Evolutionary conservation across 2,113 vertebrate species (phyloP).

Genomic region (Gasterosteus nipponicus): DNA sequence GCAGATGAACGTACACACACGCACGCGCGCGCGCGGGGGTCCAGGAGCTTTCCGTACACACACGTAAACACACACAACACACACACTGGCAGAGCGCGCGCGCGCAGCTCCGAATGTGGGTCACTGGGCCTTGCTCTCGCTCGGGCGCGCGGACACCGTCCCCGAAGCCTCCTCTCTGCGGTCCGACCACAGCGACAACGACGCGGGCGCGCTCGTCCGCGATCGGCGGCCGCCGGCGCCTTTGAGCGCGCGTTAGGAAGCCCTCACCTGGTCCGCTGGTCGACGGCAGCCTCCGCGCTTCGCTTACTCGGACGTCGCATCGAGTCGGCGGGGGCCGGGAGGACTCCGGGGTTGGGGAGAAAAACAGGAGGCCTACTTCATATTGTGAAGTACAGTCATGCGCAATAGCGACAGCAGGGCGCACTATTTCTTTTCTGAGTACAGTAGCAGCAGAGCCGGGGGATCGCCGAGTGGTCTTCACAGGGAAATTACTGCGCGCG

Average conservation of each 20-base stretch:
- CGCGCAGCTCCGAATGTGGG: conserved; percentile 79
- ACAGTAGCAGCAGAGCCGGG: conserved; percentile 57
- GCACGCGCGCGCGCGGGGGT: background rate
- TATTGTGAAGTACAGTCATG: conserved; percentile 77
- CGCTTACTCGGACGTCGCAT: conserved; percentile 70
- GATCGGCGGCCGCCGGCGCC: background rate
- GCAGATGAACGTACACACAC: conserved; percentile 66
- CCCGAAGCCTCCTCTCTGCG: conserved; percentile 70
- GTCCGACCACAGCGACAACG: conserved; percentile 42
- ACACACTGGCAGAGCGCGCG: conserved; percentile 20
- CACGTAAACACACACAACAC: conserved; percentile 52
- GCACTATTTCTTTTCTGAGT: conserved; percentile 76
- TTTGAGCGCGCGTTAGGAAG: conserved; percentile 1
- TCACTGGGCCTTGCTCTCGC: conserved; percentile 81
- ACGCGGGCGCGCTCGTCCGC: background rate
- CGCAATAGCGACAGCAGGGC: conserved; percentile 75
- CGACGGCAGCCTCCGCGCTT: conserved; percentile 64
- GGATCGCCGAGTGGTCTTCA: conserved; percentile 41
- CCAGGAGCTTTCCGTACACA: background rate
- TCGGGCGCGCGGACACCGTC: conserved; percentile 79
- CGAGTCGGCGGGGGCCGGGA: conserved; percentile 70
- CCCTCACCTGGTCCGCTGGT: conserved; percentile 53
- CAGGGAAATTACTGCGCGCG: conserved; percentile 45
- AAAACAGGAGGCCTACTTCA: conserved; percentile 81
- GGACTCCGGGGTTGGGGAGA: conserved; percentile 71